Conservation (phyloP, 2,113 vertebrate genomes). For the Isurus oxyrinchus region DNA sequence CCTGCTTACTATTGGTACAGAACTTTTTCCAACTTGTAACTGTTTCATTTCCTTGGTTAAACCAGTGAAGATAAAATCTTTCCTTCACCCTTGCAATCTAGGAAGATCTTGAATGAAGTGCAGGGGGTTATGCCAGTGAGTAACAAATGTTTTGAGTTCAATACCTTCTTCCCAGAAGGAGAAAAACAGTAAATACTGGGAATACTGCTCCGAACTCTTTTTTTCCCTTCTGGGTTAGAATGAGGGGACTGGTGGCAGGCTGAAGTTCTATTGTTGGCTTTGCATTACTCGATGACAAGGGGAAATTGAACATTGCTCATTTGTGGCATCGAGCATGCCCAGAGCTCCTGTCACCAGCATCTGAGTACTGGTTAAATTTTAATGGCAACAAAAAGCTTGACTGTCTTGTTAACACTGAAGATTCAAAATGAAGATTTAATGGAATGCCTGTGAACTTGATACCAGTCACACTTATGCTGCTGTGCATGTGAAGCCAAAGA, state of each 20-base stretch:
- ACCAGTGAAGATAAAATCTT: not conserved
- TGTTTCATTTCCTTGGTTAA: not conserved
- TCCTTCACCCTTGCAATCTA: not conserved
- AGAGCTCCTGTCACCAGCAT: not conserved
- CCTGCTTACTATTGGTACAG: not conserved
- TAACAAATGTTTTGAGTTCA: not conserved
- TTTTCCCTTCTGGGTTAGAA: not conserved
- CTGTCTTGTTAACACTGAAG: not conserved
- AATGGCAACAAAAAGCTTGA: conserved; percentile 9
- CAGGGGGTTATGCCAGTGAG: not conserved
- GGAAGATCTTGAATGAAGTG: not conserved
- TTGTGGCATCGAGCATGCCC: not conserved
- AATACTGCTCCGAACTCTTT: too few species aligned
- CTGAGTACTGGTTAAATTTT: not conserved
- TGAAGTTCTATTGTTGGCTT: not conserved
- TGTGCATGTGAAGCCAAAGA: not conserved
- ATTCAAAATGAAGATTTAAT: not conserved
- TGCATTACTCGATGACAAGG: not conserved
- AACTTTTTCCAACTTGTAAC: not conserved
- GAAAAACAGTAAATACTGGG: too few species aligned
- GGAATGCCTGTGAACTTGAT: not conserved
- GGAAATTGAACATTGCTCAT: not conserved
- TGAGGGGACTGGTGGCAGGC: not conserved
- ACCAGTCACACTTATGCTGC: not conserved
- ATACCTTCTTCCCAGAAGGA: not conserved